A percentile compares a stretch with the other conserved stretches of the same genome.
phyloP scores from a whole-genome alignment of 2,113 vertebrate genomes.

The Lutjanus erythropterus region DNA sequence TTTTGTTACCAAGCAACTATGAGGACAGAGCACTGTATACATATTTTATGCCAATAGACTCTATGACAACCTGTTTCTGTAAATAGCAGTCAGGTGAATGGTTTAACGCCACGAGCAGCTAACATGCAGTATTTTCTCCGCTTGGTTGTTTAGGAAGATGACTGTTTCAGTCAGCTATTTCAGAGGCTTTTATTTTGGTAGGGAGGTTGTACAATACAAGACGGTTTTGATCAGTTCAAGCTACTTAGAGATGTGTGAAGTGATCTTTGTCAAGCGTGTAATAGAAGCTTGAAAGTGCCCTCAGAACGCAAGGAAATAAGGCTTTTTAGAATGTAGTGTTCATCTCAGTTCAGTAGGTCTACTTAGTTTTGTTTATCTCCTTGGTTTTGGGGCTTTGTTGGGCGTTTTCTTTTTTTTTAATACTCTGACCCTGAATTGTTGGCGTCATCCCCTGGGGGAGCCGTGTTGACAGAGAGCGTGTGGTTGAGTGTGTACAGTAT shows the following conservation, averaged over 20 bases:
- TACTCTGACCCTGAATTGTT: background rate
- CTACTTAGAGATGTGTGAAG: background rate
- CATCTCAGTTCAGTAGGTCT: background rate
- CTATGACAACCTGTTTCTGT: conserved; percentile 52
- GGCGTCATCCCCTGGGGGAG: background rate
- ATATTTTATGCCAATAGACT: conserved; percentile 27
- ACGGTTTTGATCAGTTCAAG: background rate
- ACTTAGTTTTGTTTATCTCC: background rate
- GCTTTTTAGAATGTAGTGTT: background rate
- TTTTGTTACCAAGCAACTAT: conserved; percentile 62
- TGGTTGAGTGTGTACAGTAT: background rate
- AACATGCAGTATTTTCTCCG: conserved; percentile 45
- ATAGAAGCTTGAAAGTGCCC: conserved; percentile 24
- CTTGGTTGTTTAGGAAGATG: background rate
- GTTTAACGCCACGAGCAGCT: conserved; percentile 19
- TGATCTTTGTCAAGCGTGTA: background rate
- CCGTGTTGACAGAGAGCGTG: background rate
- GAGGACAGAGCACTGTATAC: conserved; percentile 24
- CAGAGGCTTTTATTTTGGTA: background rate
- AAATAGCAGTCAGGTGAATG: conserved; percentile 34
- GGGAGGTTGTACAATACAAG: background rate
- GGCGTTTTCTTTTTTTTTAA: background rate
- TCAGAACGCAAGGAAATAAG: conserved; percentile 36
- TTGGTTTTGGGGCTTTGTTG: background rate
- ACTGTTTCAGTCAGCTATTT: conserved; percentile 9